Conservation (phyloP, 2,797 vertebrate genomes). For the Kryptopterus vitreolus region DNA sequence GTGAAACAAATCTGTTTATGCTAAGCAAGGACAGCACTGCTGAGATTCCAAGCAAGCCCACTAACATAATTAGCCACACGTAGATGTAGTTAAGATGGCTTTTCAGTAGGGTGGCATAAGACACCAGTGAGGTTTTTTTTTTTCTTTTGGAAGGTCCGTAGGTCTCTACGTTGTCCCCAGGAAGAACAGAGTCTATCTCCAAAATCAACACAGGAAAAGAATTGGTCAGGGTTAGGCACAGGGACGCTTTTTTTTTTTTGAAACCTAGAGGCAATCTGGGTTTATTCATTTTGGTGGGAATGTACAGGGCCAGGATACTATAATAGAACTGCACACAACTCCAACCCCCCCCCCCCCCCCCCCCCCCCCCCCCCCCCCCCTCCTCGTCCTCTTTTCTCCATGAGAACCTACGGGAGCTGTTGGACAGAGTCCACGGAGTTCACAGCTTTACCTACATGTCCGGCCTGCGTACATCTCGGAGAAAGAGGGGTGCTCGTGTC, state of each 20-base stretch:
- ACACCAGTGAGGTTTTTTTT: slow-evolving; percentile 16
- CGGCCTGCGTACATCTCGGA: slow-evolving; percentile 60
- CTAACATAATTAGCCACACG: slow-evolving; percentile 18
- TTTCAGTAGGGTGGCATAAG: slow-evolving; percentile 14
- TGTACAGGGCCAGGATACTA: slow-evolving; percentile 65
- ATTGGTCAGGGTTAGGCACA: slow-evolving; percentile 43
- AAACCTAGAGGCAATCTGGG: slow-evolving; percentile 62
- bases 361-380: too few species aligned
- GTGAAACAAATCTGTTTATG: slow-evolving; percentile 69
- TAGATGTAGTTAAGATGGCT: not conserved
- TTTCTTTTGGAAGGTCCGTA: slow-evolving; percentile 32
- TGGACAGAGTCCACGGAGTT: slow-evolving; percentile 70
- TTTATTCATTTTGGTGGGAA: slow-evolving; percentile 66
- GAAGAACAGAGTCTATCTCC: slow-evolving; percentile 61
- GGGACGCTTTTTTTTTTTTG: slow-evolving; percentile 43
- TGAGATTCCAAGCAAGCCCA: slow-evolving; percentile 46
- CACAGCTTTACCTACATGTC: slow-evolving; percentile 68
- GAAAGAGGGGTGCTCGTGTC: slow-evolving; percentile 58
- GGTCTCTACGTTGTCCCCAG: slow-evolving; percentile 34
- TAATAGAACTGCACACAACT: slow-evolving; percentile 67
- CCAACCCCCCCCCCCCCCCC: too few species aligned
- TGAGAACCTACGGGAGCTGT: slow-evolving; percentile 76
- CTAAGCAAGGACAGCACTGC: slow-evolving; percentile 60
- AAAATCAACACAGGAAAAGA: slow-evolving; percentile 64
- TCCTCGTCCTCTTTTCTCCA: slow-evolving; percentile 68